Percentiles rank a stretch among this genome's conserved stretches.
phyloP scores from a whole-genome alignment of 2,888 invertebrate genomes.

The Drosophila eohydei region DNA sequence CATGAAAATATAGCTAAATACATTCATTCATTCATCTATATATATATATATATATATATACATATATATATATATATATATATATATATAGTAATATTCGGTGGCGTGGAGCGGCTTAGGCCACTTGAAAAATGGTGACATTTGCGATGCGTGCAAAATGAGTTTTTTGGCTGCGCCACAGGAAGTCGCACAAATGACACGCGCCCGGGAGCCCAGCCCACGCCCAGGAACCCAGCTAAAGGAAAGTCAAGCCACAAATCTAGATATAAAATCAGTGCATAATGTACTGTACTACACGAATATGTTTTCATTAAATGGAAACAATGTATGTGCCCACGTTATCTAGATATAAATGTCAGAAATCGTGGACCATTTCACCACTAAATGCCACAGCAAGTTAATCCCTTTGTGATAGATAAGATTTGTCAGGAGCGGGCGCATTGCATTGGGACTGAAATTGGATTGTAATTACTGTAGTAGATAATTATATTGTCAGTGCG shows the following conservation, averaged over 20 bases:
- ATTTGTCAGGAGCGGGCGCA: constrained; percentile 47
- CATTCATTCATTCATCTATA: constrained; percentile 11
- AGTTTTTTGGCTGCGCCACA: constrained; percentile 57
- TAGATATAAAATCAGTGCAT: constrained; percentile 42
- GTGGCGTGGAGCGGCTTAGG: constrained; percentile 63
- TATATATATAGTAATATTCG: constrained; percentile 16
- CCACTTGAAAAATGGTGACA: constrained; percentile 77
- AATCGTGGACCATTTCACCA: constrained; percentile 70
- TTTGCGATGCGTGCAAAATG: constrained; percentile 66
- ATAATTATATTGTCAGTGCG: constrained; percentile 75
- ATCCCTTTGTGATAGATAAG: constrained; percentile 78
- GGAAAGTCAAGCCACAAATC: constrained; percentile 66
- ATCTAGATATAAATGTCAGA: constrained; percentile 57
- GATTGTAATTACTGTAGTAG: constrained; percentile 79
- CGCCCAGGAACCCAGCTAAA: neutral
- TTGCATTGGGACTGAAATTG: constrained; percentile 74
- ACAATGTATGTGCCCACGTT: constrained; percentile 39
- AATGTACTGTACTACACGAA: constrained; percentile 40
- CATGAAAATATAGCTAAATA: constrained; percentile 52
- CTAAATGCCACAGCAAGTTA: constrained; percentile 67
- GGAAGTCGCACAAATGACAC: constrained; percentile 74
- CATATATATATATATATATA: constrained; percentile 11
- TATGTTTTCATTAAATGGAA: constrained; percentile 72
- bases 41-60: constrained; percentile 8
- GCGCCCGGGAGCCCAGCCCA: constrained; percentile 23